Evolutionary conservation across 35 echinoderm and acorn worm species (phyloP), one percentile per base, ranked within the genome.

Genomic region (Patiria miniata): DNA sequence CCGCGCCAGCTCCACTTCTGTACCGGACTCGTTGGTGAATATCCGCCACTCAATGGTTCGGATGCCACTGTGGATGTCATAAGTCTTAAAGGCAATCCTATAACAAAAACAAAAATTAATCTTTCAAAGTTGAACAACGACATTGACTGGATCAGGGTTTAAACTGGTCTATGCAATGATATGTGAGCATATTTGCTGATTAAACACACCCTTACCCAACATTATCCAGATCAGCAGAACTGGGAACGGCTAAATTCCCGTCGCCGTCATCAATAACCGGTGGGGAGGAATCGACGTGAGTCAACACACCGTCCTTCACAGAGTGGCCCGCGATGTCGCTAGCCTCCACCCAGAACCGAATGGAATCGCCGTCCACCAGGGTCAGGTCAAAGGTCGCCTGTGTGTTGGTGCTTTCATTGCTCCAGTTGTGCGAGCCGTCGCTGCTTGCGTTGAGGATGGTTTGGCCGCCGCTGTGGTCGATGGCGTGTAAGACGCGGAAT

Each of bases 51-150:
- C 9, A 2, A 84, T 40, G 16, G 53, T 37, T 15, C 57, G 53
- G 23, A 84, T 18, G 3, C 82, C 82, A 61, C 82, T 84, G 82
- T 84, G 82, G 15, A 59, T n/a, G 57, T 84, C 82, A 17, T 60
- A 84, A 2, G 82, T 38, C 22, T 39, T 33, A 39, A 84, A 84
- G 9, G 38, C 82, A 8, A 58, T 52, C 2, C 82, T 84, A 23
- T 6, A 47, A 47, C 12, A 12, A 47, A 47, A 12, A n/a, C n/a
- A n/a, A 47, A 47, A 47, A 47, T 12, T 47, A n/a, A n/a, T 47
- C 42, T 12, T 47, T 47, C 42, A 47, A 47, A 47, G 12, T 12
- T n/a, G n/a, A n/a, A n/a, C n/a, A n/a, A n/a, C n/a, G n/a, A n/a
- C n/a, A n/a, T n/a, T n/a, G n/a, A n/a, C 30, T 33, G 32, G 33